phyloP scores from a whole-genome alignment of 2,113 vertebrate species.

The Proteles cristata region DNA sequence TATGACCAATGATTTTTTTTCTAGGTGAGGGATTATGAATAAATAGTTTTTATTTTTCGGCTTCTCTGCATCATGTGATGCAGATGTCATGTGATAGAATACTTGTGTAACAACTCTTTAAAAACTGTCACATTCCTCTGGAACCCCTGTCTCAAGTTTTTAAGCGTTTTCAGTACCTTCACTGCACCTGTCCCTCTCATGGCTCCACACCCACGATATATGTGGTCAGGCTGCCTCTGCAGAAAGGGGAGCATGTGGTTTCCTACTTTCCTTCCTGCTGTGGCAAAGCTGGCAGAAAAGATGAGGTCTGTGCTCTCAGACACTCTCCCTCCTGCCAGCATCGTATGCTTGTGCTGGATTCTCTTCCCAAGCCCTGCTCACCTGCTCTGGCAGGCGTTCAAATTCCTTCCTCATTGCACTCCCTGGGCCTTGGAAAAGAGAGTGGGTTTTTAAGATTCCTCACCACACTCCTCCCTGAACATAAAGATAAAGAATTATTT shows the following conservation, averaged over 20 bases:
- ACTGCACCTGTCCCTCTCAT: neutral
- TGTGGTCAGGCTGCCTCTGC: neutral
- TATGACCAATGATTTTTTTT: neutral
- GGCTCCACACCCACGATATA: neutral
- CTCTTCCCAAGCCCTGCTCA: neutral
- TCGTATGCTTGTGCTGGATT: rapidly evolving
- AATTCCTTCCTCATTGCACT: conserved; percentile 26
- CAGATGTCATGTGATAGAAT: no score
- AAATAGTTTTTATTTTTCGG: neutral
- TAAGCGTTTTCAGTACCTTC: rapidly evolving
- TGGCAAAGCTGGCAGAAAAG: neutral
- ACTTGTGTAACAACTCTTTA: neutral
- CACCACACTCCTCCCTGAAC: conserved; percentile 16
- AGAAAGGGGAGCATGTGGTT: neutral
- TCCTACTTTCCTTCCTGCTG: neutral
- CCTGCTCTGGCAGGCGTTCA: conserved; percentile 51
- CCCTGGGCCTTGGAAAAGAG: conserved; percentile 50
- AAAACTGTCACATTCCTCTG: neutral
- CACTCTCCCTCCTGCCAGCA: neutral
- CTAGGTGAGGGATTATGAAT: neutral
- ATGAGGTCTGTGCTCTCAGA: neutral
- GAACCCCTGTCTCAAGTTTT: neutral
- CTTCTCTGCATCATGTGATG: neutral
- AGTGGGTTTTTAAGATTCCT: conserved; percentile 62
- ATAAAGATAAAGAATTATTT: conserved; percentile 70